Evolutionary conservation across 2,113 vertebrate species (phyloP), one percentile per base, ranked within the genome.

Genomic region (Seriola aureovittata): DNA sequence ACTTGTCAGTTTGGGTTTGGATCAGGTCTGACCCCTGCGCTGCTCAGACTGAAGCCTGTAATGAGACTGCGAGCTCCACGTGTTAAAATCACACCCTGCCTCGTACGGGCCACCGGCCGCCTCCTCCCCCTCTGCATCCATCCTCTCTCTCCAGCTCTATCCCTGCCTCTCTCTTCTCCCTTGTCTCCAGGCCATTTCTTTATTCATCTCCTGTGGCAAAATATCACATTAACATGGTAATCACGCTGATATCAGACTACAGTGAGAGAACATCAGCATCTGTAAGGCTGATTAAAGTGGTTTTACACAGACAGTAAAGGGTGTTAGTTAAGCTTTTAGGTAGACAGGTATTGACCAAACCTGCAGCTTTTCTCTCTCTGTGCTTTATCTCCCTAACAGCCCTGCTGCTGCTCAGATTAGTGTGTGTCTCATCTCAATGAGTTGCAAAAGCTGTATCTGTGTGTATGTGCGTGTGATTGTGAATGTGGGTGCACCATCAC

Each of bases 1-100:
- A 95, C 95, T 93, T 95, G 92, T 95, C 95, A 94, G 69, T 90
- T 87, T 91, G 90, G 71, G 71, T 94, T 94, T 94, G 87, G 89
- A 93, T 95, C 93, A 93, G 91, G 77, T 85, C 84, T 94, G 93
- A 95, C 94, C 93, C 91, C 91, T 92, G 86, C 14, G 75, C 91
- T 88, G 80, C 78, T 89, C 86, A 88, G 81, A 81, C 86, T 52
- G 62, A 76, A 78, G 87, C 82, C 88, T 87, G 82, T 93, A 95
- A 95, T 93, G 89, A 92, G 87, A 87, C 82, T 82, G 89, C 68
- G 85, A 89, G 91, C 83, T 87, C 68, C 79, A 75, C 68, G 84
- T 91, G 88, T 93, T 92, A 92, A 90, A 92, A 90, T 91, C 81
- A 78, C 89, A 89, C 84, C 80, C 83, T 71, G 80, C 71, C 42